A percentile compares a stretch with the other conserved stretches of the same genome.
Conservation (phyloP, 2,113 vertebrate genomes). For the Halichoeres trimaculatus region DNA sequence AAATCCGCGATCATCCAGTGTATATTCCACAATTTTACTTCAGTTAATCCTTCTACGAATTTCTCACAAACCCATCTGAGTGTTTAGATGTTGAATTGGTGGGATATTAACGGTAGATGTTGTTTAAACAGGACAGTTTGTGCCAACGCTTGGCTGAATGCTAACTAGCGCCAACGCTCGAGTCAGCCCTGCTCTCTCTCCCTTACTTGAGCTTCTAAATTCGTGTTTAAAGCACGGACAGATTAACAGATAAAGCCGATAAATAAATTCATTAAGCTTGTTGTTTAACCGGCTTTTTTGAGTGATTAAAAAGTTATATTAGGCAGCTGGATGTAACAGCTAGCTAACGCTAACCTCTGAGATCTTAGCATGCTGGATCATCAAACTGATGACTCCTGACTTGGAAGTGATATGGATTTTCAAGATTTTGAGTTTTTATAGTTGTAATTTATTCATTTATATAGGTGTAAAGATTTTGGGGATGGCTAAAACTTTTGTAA, state of each 20-base stretch:
- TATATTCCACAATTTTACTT: rapidly evolving
- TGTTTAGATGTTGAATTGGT: neutral
- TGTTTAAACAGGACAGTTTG: rapidly evolving
- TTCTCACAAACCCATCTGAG: rapidly evolving
- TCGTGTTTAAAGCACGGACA: too few relatives aligned
- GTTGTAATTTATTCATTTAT: too few relatives aligned
- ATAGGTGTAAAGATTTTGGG: neutral
- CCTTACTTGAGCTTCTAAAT: too few relatives aligned
- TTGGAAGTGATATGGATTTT: too few relatives aligned
- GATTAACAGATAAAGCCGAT: too few relatives aligned
- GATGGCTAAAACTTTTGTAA: rapidly evolving
- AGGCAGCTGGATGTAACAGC: neutral
- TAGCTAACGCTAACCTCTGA: neutral
- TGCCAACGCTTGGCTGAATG: neutral
- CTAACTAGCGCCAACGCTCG: neutral
- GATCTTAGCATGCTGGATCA: neutral
- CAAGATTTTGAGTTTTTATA: too few relatives aligned
- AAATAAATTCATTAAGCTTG: too few relatives aligned
- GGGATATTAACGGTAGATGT: rapidly evolving
- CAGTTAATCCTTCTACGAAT: rapidly evolving
- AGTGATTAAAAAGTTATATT: too few relatives aligned
- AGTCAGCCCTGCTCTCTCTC: too few relatives aligned
- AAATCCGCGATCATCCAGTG: constrained; percentile 76
- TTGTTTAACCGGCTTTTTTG: too few relatives aligned
- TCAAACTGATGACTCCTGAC: too few relatives aligned